Evolutionary conservation across 2,797 vertebrate genomes (phyloP), one percentile per base, ranked within the genome.

Genomic region (Tragelaphus eurycerus): DNA sequence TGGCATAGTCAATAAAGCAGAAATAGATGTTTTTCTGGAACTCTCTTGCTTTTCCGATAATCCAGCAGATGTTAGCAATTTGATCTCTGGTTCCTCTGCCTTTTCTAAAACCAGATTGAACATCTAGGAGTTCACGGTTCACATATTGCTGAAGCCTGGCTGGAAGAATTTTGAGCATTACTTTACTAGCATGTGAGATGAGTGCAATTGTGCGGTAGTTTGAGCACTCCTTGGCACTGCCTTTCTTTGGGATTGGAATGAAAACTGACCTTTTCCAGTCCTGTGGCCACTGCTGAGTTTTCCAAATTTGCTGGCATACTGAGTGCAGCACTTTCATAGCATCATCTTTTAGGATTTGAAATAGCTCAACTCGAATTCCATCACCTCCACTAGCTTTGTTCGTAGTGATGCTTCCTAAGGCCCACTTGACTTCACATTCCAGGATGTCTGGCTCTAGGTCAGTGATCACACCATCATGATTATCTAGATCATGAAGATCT

Each of bases 191-290:
- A 0, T 64, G 31, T 64, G 62, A 64, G 4, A 19, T n/a, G 62
- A 67, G 2, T 19, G 31, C 62, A 34, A 10, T 67, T 67, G 62
- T 67, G 8, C 0, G 0, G 62, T 34, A 67, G 31, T 34, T n/a
- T 19, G 62, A 67, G 31, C 62, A 64, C 19, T 64, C 16, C 17
- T n/a, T 64, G 62, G 62, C 16, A 34, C 4, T 19, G 62, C 31
- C 62, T 67, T 64, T 64, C 16, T 64, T 64, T 19, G 62, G 31
- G 16, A 4, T 10, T 64, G 62, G 16, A 34, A 34, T 64, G 16
- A 64, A 19, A n/a, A 19, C 62, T 64, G 62, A 34, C 1, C 1
- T n/a, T 64, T 64, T n/a, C 4, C 4, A 34, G 16, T 64, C 6
- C 31, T 34, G 31, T 64, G 62, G 62, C 62, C 31, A 64, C 31